These are phyloP conservation scores for Sthenelais limicola DNA, from an alignment of 2,888 invertebrate species.

Conservation along the genomic window DNA sequence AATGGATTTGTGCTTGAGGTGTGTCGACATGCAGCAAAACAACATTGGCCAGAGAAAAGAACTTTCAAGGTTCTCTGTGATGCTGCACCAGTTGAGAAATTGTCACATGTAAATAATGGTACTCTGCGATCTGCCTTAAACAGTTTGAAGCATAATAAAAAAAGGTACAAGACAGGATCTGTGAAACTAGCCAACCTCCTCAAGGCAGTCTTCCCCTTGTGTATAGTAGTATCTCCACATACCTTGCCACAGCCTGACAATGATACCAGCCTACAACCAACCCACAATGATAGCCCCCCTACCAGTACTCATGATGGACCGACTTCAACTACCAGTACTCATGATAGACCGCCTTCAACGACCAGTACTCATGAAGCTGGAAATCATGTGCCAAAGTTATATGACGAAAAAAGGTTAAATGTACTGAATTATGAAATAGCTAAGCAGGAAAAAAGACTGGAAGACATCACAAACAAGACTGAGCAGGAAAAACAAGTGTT, in stretches of 20 bases:
- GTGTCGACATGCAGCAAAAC: slow-evolving; percentile 2
- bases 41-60: not conserved
- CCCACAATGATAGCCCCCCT: not conserved
- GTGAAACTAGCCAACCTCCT: not conserved
- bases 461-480: not conserved
- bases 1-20: slow-evolving; percentile 23
- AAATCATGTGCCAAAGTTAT: not conserved
- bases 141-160: not conserved
- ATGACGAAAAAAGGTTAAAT: not conserved
- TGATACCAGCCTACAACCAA: not conserved
- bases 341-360: too few species aligned
- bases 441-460: not conserved
- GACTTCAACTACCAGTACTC: too few species aligned
- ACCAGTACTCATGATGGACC: too few species aligned
- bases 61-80: not conserved
- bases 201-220: not conserved
- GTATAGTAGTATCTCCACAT: not conserved
- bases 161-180: not conserved
- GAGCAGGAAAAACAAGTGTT: not conserved
- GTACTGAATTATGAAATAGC: not conserved
- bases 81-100: not conserved
- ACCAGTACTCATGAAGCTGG: too few species aligned
- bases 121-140: not conserved
- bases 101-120: not conserved
- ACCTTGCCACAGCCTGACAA: not conserved